phyloP scores from a whole-genome alignment of 2,888 invertebrate genomes.

The Balanococcus diminutus region DNA sequence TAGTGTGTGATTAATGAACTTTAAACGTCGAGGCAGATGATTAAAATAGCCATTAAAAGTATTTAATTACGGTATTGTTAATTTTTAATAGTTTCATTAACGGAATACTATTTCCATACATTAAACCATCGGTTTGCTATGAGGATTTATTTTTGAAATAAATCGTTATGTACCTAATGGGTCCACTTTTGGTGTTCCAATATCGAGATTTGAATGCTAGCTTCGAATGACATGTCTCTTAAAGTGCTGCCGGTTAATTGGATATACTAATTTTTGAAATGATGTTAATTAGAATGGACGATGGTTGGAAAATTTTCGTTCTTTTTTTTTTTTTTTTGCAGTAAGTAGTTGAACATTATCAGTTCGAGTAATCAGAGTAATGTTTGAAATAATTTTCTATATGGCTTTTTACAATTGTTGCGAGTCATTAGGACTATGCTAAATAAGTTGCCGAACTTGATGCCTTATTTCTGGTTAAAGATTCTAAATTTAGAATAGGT shows the following conservation, averaged over 20 bases:
- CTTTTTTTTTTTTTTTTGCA: neutral
- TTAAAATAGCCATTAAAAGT: conserved; percentile 32
- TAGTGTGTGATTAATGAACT: conserved; percentile 11
- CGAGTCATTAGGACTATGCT: neutral
- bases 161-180: neutral
- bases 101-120: conserved; percentile 4
- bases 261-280: neutral
- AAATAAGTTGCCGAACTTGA: neutral
- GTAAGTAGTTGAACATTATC: too few relatives aligned
- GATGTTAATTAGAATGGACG: neutral
- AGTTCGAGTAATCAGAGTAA: too few relatives aligned
- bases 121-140: neutral
- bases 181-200: neutral
- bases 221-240: neutral
- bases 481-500: too few relatives aligned
- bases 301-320: neutral
- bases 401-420: neutral
- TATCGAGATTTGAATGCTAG: neutral
- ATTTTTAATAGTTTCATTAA: conserved; percentile 47
- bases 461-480: too few relatives aligned
- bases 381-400: neutral
- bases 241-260: neutral
- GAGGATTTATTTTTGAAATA: neutral
- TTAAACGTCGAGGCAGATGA: neutral
- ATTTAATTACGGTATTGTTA: conserved; percentile 44